A percentile compares a stretch with the other conserved stretches of the same genome.
phyloP scores from a whole-genome alignment of 2,797 vertebrate species.

The Selene dorsalis region DNA sequence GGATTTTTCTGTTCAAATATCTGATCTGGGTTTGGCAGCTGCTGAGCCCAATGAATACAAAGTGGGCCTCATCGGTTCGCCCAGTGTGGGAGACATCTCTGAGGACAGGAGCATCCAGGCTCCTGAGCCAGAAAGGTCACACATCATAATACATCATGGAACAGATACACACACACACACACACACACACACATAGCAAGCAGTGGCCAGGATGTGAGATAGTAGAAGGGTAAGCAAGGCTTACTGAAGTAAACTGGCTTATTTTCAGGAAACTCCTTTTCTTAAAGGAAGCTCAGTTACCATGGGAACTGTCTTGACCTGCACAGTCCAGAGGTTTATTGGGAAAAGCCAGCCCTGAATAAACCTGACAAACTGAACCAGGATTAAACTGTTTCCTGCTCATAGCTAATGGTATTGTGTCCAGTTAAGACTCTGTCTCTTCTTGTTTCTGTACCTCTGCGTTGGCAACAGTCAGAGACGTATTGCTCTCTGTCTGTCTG shows the following conservation, averaged over 20 bases:
- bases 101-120: slow-evolving; percentile 59
- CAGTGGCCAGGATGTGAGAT: background rate
- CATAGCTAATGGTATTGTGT: too few relatives aligned
- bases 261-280: background rate
- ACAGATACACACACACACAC: background rate
- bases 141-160: slow-evolving; percentile 63
- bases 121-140: slow-evolving; percentile 75
- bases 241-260: background rate
- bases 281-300: background rate
- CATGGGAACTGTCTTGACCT: background rate
- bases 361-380: background rate
- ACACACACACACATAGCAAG: background rate
- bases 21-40: slow-evolving; percentile 69
- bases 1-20: slow-evolving; percentile 73
- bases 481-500: too few relatives aligned
- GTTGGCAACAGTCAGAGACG: too few relatives aligned
- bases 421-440: too few relatives aligned
- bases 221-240: background rate
- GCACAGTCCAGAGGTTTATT: background rate
- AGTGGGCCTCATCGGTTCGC: slow-evolving; percentile 59
- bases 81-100: slow-evolving; percentile 48
- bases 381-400: background rate
- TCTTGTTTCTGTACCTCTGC: too few relatives aligned
- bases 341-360: background rate
- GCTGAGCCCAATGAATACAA: slow-evolving; percentile 70